These are phyloP conservation scores for Himalopsyche japonica DNA, from an alignment of 2,888 invertebrate species.

Conservation along the genomic window DNA sequence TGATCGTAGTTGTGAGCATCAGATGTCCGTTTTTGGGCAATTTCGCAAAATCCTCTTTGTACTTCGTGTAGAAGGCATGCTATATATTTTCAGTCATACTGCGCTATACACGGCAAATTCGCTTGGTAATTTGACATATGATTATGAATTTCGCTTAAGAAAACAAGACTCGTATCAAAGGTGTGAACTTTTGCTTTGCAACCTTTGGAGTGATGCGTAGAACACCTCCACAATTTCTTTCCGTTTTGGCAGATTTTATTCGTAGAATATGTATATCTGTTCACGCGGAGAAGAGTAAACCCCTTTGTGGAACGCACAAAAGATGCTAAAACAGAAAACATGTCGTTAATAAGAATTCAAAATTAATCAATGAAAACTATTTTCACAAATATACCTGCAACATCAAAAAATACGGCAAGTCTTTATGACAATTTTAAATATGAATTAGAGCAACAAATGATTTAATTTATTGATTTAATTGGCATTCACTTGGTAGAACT, in stretches of 20 bases:
- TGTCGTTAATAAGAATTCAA: not conserved
- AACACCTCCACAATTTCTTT: slow-evolving; percentile 16
- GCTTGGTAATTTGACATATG: not conserved
- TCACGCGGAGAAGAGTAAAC: not conserved
- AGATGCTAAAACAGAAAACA: not conserved
- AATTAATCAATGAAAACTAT: not conserved
- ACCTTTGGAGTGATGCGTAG: slow-evolving; percentile 3
- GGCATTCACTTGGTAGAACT: no score
- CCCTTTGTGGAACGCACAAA: slow-evolving; percentile 5
- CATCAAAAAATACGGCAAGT: no score
- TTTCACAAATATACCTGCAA: no score
- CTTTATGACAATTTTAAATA: no score
- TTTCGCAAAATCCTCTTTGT: no score
- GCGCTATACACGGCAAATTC: not conserved
- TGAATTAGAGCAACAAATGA: no score
- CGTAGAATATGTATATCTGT: slow-evolving; percentile 3
- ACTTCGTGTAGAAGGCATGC: no score
- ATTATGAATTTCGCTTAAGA: not conserved
- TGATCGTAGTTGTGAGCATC: no score
- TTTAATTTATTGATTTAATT: no score
- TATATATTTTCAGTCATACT: not conserved
- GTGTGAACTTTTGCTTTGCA: slow-evolving; percentile 16
- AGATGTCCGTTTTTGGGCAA: no score
- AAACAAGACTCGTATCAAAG: slow-evolving; percentile 8
- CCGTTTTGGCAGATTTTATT: slow-evolving; percentile 11